Base-by-base conservation (phyloP, 2,888 invertebrate species). In the Mallateleia sp. region DNA sequence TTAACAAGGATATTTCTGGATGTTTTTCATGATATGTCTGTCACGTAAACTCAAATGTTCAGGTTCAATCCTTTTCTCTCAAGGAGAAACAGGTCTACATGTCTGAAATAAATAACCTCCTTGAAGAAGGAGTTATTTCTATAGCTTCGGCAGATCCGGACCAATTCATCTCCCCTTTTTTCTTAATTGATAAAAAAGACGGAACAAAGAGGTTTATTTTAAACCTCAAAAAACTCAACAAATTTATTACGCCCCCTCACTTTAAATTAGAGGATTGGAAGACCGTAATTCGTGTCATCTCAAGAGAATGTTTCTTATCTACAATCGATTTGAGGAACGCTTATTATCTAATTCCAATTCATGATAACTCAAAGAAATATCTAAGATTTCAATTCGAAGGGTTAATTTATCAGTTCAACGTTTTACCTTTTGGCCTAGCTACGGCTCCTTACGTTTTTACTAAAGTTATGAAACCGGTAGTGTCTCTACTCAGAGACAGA, bases 191-290 rank as follows among this genome's bases (percentile, higher is more conserved):
- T 6, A 79, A 79, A 50, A 18, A 58, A 1, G 54, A 67, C 3
- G 60, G 69, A 2, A 50, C 7, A 14, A 45, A 45, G 11, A 45
- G 45, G n/a, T 45, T 45, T n/a, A 45, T 45, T 4, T 45, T 45
- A 32, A 15, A 45, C 11, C 45, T 45, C 11, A 45, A 45, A 45
- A 45, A 45, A 24, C 69, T 11, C n/a, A n/a, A n/a, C n/a, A n/a
- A n/a, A n/a, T n/a, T n/a, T n/a, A n/a, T n/a, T n/a, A n/a, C n/a
- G n/a, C n/a, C n/a, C n/a, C 22, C 47, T 1, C 85, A 87, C 25
- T 89, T 87, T 28, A 87, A 87, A 64, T 45, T 89, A 22, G 82
- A 85, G 38, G 82, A 89, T 45, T 45, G 62, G 11, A 85, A 72
- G 58, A 82, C 72, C 0, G 72, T 74, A 0, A 24, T 34, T 9